Conservation (phyloP, 2,797 vertebrate genomes). For the Salarias fasciatus region DNA sequence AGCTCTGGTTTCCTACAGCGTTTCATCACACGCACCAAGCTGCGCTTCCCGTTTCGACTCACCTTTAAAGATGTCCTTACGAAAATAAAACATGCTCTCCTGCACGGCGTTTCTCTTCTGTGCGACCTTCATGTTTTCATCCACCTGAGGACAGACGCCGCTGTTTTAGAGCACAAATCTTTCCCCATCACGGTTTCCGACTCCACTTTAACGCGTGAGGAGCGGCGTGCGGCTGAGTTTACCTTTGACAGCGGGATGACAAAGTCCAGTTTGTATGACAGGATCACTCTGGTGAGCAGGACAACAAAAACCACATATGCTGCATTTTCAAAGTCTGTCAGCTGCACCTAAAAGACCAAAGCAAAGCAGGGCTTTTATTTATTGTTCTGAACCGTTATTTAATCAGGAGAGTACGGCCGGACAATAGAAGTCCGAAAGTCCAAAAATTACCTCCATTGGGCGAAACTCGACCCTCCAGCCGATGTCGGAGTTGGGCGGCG, state of each 20-base stretch:
- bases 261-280: constrained; percentile 98
- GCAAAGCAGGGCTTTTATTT: background rate
- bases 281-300: constrained; percentile 95
- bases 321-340: constrained; percentile 99
- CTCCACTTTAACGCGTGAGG: no score
- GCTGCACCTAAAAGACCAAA: constrained; percentile 87
- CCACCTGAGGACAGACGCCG: constrained; percentile 84
- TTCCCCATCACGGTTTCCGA: no score
- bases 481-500: constrained; percentile 98
- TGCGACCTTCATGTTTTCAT: constrained; percentile 97
- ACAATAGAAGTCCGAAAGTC: no score
- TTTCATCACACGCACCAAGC: rapidly evolving
- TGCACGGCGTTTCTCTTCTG: constrained; percentile 95
- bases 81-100: constrained; percentile 95
- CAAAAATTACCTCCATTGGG: constrained; percentile 93
- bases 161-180: background rate
- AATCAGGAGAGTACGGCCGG: no score
- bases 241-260: constrained; percentile 98
- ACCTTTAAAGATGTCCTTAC: constrained; percentile 98
- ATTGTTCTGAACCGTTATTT: no score
- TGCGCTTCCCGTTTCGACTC: constrained; percentile 1
- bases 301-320: constrained; percentile 99
- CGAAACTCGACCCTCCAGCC: constrained; percentile 99
- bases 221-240: background rate
- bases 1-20: background rate